Base-by-base conservation (phyloP, 2,888 invertebrate genomes). In the Lampropteryx suffumata region DNA sequence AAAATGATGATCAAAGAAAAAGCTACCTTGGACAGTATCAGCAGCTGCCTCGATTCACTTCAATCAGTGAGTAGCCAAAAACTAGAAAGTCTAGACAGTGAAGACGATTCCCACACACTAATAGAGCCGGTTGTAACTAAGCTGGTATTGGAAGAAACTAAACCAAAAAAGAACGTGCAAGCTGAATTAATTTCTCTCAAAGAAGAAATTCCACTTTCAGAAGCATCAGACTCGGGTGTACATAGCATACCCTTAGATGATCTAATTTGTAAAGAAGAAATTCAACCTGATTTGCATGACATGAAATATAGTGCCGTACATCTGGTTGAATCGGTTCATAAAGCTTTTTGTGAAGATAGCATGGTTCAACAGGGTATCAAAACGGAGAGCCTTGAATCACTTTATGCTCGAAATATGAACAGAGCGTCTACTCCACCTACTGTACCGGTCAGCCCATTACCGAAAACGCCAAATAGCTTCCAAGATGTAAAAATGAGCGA, bases 391-490 rank as follows among this genome's bases (percentile, higher is more conserved):
- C 39, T 82, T 27, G 84, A 84, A 50, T 68, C 79, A 9, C 54
- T 80, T 7, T 57, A 65, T 0, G 61, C 71, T 0, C 66, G 51
- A 17, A 72, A 78, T 14, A 60, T 69, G 40, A 76, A 82, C 12
- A 84, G 91, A 59, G 86, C 85, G 21, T 86, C 92, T 50, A 94
- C 94, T 21, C 94, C 94, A 51, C 94, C 94, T 30, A 94, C 94
- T 14, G 94, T 92, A 6, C 94, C 94, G 14, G 93, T 93, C 0
- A 94, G 94, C 74, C 94, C 94, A 59, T 66, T 82, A 62, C 92
- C 76, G 59, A 91, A 81, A 64, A 84, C 69, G 51, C 86, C 79
- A 26, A 76, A 69, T 57, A 75, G 70, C 61, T 81, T 81, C 47
- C 84, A 83, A 65, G 89, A 89, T 56, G 56, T 85, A 0, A 89